Conservation (phyloP, 2,797 vertebrate species). For the Florisuga fusca region DNA sequence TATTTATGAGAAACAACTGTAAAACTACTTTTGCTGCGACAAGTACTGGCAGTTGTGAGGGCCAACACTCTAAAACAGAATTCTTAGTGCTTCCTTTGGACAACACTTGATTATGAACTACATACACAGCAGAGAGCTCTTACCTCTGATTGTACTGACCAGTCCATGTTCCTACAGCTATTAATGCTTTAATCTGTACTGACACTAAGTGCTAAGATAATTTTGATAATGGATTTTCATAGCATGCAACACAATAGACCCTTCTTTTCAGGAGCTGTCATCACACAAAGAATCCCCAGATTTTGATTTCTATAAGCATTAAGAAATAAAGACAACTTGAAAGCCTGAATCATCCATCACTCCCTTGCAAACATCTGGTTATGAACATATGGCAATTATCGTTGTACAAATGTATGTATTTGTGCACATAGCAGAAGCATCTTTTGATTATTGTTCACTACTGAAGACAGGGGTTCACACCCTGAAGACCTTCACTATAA, state of each 20-base stretch:
- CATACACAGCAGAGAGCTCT: not conserved
- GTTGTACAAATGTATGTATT: not conserved
- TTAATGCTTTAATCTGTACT: not conserved
- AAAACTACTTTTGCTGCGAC: not conserved
- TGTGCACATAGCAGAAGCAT: not conserved
- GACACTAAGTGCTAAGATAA: not conserved
- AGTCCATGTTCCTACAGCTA: not conserved
- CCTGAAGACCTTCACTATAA: not conserved
- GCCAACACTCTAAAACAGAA: not conserved
- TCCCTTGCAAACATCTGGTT: not conserved
- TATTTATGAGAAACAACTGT: not conserved
- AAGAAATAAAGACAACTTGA: not conserved
- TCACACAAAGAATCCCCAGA: not conserved
- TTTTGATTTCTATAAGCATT: not conserved
- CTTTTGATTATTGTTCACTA: not conserved
- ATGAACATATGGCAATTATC: not conserved
- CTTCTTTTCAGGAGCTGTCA: not conserved
- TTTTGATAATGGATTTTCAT: not conserved
- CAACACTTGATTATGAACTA: not conserved
- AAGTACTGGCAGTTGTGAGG: not conserved
- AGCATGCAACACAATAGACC: not conserved
- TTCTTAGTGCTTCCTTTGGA: not conserved
- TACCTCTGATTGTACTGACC: not conserved
- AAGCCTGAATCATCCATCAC: not conserved
- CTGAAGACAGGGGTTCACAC: not conserved